Evolutionary conservation across 2,113 vertebrate species (phyloP).

Genomic region (Oplegnathus fasciatus): DNA sequence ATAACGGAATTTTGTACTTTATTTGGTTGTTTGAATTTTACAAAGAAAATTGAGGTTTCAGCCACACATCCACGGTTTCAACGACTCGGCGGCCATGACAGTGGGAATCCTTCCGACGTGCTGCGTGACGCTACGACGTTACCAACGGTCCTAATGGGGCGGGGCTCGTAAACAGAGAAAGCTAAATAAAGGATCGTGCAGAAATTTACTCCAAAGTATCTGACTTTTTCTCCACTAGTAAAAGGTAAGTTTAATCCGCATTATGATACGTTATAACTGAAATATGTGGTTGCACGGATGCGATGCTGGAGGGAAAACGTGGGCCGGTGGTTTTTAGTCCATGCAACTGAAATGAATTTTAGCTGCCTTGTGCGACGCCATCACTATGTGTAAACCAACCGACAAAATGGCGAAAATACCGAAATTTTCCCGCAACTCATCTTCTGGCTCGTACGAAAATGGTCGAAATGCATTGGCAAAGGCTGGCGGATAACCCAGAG

Average conservation of each 20-base stretch:
- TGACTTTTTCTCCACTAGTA: conserved; percentile 48
- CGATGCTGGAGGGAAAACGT: not conserved
- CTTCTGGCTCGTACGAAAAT: not conserved
- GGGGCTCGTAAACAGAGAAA: conserved; percentile 82
- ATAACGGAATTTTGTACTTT: not conserved
- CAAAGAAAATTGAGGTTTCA: no score
- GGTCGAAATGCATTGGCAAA: accelerated
- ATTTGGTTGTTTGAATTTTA: not conserved
- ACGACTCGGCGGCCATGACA: conserved; percentile 36
- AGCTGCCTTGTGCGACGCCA: conserved; percentile 84
- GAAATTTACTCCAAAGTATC: conserved; percentile 68
- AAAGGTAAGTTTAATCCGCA: conserved; percentile 70
- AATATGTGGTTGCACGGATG: conserved; percentile 29
- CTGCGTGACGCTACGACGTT: conserved; percentile 73
- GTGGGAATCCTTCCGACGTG: conserved; percentile 55
- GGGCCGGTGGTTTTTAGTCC: conserved; percentile 7
- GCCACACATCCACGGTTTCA: not conserved
- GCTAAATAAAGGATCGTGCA: conserved; percentile 85
- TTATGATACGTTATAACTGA: accelerated
- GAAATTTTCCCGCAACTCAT: conserved; percentile 50
- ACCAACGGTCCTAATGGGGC: conserved; percentile 76
- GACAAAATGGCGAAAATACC: conserved; percentile 88
- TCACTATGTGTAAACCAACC: conserved; percentile 81
- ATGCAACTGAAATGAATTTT: conserved; percentile 61
- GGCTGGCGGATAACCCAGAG: not conserved